Base-by-base conservation (phyloP, 2,797 vertebrate species). In the Pogonophryne albipinna region DNA sequence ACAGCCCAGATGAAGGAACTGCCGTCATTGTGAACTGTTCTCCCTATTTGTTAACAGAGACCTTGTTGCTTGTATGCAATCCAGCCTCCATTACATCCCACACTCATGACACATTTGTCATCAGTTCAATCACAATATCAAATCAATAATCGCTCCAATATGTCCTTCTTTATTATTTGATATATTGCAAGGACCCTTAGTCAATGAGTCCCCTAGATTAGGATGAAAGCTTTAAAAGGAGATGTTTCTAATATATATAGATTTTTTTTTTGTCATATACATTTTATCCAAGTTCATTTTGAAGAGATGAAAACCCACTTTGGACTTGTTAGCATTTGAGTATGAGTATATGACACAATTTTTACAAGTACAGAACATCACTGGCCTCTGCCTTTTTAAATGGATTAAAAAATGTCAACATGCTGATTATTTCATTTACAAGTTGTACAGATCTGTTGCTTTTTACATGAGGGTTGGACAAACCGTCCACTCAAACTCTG, bases 341-440 rank as follows among this genome's bases (percentile, higher is more conserved):
- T 86, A 89, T 90, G 85, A 91, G 71, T 86, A 89, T 87, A 87
- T 92, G 87, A 87, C 89, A 92, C 84, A 84, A 92, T 86, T 90
- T 74, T 89, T 91, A 91, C 91, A 83, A 90, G 89, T 88, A 93
- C 87, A 92, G 73, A 89, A 91, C 83, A 92, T 91, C 90, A 91
- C 83, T 89, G 88, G 88, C 90, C 78, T 91, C 84, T 89, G 85
- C 81, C 84, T 91, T 87, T 89, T 89, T 52, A 78, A 84, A 89
- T 84, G 75, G 56, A 77, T 71, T 61, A 67, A 69, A 78, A 78
- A 74, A 66, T 50, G 81, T 72, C 90, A 82, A 91, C 93, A 94
- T 94, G 92, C 92, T 87, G 69, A 82, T 89, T 89, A 83, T 87
- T 87, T 90, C 51, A 91, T 94, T 93, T 93, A 93, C 88, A 92